phyloP scores from a whole-genome alignment of 2,797 vertebrate genomes.

The Platyrinchus mystaceus region DNA sequence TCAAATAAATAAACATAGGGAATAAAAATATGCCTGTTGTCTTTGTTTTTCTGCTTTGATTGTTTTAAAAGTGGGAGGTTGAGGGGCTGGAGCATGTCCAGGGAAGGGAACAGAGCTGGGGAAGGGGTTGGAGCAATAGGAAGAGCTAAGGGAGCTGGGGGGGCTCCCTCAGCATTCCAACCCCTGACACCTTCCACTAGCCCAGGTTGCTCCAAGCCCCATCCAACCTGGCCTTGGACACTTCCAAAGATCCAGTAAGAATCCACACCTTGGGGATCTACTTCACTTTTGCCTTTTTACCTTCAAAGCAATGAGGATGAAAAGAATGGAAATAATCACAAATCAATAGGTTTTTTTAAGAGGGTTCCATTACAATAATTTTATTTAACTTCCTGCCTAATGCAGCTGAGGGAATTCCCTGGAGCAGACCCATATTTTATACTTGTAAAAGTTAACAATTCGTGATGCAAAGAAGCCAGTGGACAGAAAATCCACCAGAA shows the following conservation, averaged over 20 bases:
- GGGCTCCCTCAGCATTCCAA: rapidly evolving
- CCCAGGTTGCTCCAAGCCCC: rapidly evolving
- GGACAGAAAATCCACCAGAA: neutral
- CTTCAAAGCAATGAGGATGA: neutral
- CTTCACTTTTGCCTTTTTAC: neutral
- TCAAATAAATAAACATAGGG: neutral
- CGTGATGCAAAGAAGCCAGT: neutral
- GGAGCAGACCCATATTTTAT: neutral
- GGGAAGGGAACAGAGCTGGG: neutral
- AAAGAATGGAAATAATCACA: neutral
- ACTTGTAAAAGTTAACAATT: neutral
- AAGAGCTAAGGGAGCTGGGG: neutral
- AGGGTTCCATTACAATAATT: neutral
- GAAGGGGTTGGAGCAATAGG: neutral
- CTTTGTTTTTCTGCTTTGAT: neutral
- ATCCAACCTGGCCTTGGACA: rapidly evolving
- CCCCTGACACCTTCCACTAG: rapidly evolving
- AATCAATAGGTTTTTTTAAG: neutral
- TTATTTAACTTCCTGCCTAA: neutral
- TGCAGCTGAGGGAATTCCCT: neutral
- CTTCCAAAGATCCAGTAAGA: neutral
- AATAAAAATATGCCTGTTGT: neutral
- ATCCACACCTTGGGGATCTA: neutral
- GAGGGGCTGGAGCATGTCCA: neutral
- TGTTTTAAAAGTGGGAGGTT: neutral